phyloP scores from a whole-genome alignment of 35 echinoderm and acorn worm genomes.

The Ptychodera flava region DNA sequence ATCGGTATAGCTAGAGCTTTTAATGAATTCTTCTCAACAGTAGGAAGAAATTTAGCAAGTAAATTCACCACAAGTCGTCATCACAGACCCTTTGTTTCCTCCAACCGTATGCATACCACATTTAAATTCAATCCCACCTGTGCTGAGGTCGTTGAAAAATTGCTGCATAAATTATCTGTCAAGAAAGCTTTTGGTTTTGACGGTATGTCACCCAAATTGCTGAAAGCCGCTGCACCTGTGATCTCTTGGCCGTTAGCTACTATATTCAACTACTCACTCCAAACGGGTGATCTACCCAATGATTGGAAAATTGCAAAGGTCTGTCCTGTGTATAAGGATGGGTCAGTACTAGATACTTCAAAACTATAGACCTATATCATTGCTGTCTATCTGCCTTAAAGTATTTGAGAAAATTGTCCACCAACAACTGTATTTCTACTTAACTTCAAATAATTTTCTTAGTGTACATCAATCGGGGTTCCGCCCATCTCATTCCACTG shows the following conservation, averaged over 20 bases:
- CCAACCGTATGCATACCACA: background rate
- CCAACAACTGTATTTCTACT: constrained; percentile 23
- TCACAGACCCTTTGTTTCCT: background rate
- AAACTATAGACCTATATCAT: constrained; percentile 28
- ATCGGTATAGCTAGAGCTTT: background rate
- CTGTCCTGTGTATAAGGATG: constrained; percentile 18
- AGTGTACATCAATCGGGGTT: constrained; percentile 20
- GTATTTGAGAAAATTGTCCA: constrained; percentile 23
- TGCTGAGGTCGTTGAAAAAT: background rate
- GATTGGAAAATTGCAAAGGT: constrained; percentile 37
- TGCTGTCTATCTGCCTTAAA: constrained; percentile 10
- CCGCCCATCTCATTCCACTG: constrained; percentile 2
- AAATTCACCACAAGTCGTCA: background rate
- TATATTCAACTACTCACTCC: constrained; percentile 24
- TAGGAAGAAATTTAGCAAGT: background rate
- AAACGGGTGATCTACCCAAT: constrained; percentile 2
- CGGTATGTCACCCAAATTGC: background rate
- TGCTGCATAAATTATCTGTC: background rate
- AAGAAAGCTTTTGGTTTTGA: constrained; percentile 24
- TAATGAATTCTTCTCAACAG: background rate
- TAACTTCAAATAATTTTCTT: constrained; percentile 20
- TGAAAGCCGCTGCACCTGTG: constrained; percentile 15
- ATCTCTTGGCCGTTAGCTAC: constrained; percentile 19
- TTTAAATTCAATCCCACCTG: background rate
- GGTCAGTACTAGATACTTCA: background rate